Evolutionary conservation across 2,888 invertebrate species (phyloP).

Genomic region (Morinoia aosen): DNA sequence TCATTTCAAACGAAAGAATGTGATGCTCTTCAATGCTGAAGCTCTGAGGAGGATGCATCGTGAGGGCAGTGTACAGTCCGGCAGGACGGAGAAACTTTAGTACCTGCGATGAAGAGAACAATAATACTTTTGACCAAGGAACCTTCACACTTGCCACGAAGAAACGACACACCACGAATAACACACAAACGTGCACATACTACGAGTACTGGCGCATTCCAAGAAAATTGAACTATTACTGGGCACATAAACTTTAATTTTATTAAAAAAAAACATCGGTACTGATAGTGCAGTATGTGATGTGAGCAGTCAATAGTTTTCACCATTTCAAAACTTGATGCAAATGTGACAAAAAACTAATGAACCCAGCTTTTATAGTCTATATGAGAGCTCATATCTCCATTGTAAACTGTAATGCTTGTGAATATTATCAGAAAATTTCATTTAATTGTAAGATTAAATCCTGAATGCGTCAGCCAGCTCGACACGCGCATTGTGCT

Average conservation of each 20-base stretch:
- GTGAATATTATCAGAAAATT: neutral
- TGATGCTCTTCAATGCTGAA: neutral
- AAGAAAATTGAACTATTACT: neutral
- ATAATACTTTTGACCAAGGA: neutral
- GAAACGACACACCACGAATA: neutral
- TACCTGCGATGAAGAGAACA: neutral
- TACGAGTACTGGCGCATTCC: neutral
- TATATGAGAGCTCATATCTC: neutral
- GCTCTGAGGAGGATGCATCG: neutral
- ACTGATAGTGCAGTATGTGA: neutral
- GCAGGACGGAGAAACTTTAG: neutral
- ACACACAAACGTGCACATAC: neutral
- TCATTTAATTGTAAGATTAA: neutral
- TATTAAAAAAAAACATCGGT: neutral
- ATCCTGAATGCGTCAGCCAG: neutral
- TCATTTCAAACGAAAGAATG: slow-evolving; percentile 17
- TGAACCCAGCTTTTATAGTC: neutral
- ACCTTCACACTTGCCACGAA: neutral
- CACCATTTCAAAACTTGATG: neutral
- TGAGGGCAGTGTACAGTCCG: slow-evolving; percentile 17
- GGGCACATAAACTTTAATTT: too few species aligned
- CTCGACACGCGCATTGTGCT: neutral
- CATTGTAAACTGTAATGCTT: neutral
- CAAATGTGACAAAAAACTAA: neutral
- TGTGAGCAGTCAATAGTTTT: neutral